Base-by-base conservation (phyloP, 2,888 invertebrate genomes). In the Empis livida region DNA sequence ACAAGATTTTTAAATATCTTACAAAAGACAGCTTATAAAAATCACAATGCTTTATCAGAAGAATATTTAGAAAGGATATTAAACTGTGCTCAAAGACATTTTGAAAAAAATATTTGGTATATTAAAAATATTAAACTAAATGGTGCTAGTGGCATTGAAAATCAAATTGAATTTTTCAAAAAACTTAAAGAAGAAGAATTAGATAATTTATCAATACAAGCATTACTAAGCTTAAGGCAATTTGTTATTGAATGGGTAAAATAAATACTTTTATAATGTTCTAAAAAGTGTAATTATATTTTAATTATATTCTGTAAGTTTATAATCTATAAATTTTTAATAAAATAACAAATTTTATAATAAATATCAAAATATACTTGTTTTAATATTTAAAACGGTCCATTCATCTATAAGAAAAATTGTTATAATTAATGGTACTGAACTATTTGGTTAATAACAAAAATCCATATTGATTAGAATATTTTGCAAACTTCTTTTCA, bases 1-100 rank as follows among this genome's bases (percentile, higher is more conserved):
- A 58, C 61, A 0, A 62, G 64, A 16, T 52, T 64, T 16, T 50
- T 68, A 31, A 67, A 68, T 51, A 59, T 68, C 32, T 47, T 68
- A 6, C 56, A 61, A 31, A 68, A 67, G 51, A 63, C 62, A 0
- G 53, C 59, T 2, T 30, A 45, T 3, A 51, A 55, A 1, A 57
- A 57, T 35, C 53, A 58, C 42, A 46, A 47, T 37, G 53, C 59
- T 0, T 10, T 69, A 44, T 46, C 56, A 8, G 52, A 54, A 1
- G 43, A 41, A 0, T 59, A 62, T 31, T 35, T 69, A 48, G 57
- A 58, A 27, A 51, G 49, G 38, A 37, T 69, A n/a, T 56, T 69
- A 3, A 56, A 56, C 13, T 67, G 65, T 48, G 53, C 58, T 3
- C 57, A 61, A 14, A 59, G 61, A 1, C 57, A 64, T 43, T 67